Base-by-base conservation (phyloP, 2,888 invertebrate genomes). In the Scrobipalpa atriplicella region DNA sequence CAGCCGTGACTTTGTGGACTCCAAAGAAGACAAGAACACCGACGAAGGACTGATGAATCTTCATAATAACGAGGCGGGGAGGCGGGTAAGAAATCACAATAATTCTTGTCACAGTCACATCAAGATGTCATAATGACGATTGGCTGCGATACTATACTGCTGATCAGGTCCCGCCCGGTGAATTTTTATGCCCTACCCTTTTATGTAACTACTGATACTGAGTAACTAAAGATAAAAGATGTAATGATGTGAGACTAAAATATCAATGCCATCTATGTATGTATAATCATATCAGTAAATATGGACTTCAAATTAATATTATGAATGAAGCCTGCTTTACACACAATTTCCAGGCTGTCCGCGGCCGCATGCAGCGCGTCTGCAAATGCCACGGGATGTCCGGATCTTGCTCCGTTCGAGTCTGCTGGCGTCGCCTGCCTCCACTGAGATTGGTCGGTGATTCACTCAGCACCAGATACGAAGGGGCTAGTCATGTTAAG, bases 351-450 rank as follows among this genome's bases (percentile, higher is more conserved):
- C 80, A 95, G 95, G 95, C 95, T 16, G 95, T 96, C 38, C 94
- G 96, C 66, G 94, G 95, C 21, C 94, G 96, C 69, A 97, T 98
- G 96, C 96, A 97, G 81, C 94, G 97, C 54, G 95, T 97, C 19
- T 98, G 98, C 93, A 98, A 98, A 84, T 98, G 98, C 79, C 98
- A 98, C 85, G 98, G 98, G 29, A 97, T 98, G 93, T 98, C 98
- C 0, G 98, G 98, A 0, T 98, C 98, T 2, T 98, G 98, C 87
- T 97, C 97, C 54, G 95, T 97, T 72, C 94, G 97, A 62, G 97
- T 98, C 8, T 98, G 98, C 85, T 98, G 98, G 98, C 94, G 97
- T 72, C 95, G 96, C 69, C 91, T 98, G 76, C 96, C 96, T 5
- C 93, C 95, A 52, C 96, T 98, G 79, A 91, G 96, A 38, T 85